Conservation (phyloP, 2,888 invertebrate genomes). For the Cephus rjabovi region DNA sequence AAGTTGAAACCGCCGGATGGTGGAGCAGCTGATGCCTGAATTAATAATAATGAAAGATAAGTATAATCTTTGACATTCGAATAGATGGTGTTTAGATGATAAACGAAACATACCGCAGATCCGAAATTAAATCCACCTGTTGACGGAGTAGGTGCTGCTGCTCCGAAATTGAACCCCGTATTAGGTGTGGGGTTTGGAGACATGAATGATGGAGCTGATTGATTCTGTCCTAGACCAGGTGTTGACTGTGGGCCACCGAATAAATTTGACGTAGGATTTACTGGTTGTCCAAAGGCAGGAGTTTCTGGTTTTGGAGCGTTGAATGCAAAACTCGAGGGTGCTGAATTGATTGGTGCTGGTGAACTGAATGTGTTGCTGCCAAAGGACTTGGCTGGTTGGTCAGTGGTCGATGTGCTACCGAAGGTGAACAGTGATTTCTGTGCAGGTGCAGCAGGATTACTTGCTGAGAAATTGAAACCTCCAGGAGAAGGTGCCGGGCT, state of each 20-base stretch:
- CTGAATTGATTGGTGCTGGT: slow-evolving; percentile 30
- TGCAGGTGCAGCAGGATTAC: slow-evolving; percentile 26
- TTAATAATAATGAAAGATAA: neutral
- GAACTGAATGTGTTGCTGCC: slow-evolving; percentile 43
- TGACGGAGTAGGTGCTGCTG: slow-evolving; percentile 42
- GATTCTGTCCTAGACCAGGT: slow-evolving; percentile 29
- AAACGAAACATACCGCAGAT: slow-evolving; percentile 1
- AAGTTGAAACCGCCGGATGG: slow-evolving; percentile 58
- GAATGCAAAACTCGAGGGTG: slow-evolving; percentile 43
- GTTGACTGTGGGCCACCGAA: slow-evolving; percentile 45
- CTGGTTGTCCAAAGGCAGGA: slow-evolving; percentile 40
- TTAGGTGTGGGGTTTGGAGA: slow-evolving; percentile 14
- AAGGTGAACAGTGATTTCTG: slow-evolving; percentile 46
- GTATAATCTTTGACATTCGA: neutral
- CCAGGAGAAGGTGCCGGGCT: slow-evolving; percentile 22
- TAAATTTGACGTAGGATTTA: slow-evolving; percentile 37
- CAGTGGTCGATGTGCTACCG: slow-evolving; percentile 33
- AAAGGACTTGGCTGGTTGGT: slow-evolving; percentile 39
- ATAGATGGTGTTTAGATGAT: neutral
- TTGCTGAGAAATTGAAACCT: slow-evolving; percentile 46
- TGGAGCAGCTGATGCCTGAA: slow-evolving; percentile 35
- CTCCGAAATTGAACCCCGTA: slow-evolving; percentile 53
- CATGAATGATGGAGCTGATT: slow-evolving; percentile 32
- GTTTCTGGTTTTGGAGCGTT: slow-evolving; percentile 44
- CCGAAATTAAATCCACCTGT: slow-evolving; percentile 51